phyloP scores from a whole-genome alignment of 1,140 invertebrate genomes.

The Drosophila bifasciata region DNA sequence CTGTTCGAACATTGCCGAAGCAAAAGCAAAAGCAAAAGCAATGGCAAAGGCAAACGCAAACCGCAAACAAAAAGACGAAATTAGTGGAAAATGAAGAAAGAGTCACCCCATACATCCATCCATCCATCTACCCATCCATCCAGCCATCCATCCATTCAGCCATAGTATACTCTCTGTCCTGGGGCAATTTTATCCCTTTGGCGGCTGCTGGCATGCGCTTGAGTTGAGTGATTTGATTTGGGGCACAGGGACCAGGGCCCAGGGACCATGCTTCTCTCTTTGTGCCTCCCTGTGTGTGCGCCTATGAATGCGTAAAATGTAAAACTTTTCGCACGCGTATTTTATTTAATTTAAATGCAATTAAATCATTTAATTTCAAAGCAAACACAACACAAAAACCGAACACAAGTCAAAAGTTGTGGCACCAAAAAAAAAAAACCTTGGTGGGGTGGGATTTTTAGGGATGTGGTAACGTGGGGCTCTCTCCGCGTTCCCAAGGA shows the following conservation, averaged over 20 bases:
- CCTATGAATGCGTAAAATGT: slow-evolving; percentile 56
- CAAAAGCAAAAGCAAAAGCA: slow-evolving; percentile 43
- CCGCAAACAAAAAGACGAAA: slow-evolving; percentile 79
- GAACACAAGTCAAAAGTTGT: slow-evolving; percentile 2
- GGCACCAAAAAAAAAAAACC: slow-evolving; percentile 4
- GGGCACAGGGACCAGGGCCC: not conserved
- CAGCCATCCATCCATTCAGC: not conserved
- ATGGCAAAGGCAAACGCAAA: slow-evolving; percentile 51
- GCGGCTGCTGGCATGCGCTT: slow-evolving; percentile 44
- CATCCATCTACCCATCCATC: not conserved
- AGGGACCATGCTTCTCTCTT: too few relatives aligned
- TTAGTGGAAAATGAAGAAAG: slow-evolving; percentile 49
- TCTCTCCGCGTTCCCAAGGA: slow-evolving; percentile 18
- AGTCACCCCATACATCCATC: slow-evolving; percentile 13
- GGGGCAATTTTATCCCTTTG: not conserved
- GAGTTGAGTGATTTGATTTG: slow-evolving; percentile 75
- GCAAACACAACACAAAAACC: slow-evolving; percentile 38
- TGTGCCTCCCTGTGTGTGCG: slow-evolving; percentile 40
- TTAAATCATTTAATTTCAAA: slow-evolving; percentile 79
- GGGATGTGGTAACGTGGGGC: not conserved
- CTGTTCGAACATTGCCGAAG: slow-evolving; percentile 26
- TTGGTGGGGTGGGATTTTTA: not conserved
- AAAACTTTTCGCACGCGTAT: slow-evolving; percentile 74
- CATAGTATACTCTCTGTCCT: too few relatives aligned
- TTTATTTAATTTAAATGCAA: slow-evolving; percentile 78